A percentile compares a stretch with the other conserved stretches of the same genome.
Evolutionary conservation across 2,113 vertebrate species (phyloP).

Genomic region (Paramisgurnus dabryanus): DNA sequence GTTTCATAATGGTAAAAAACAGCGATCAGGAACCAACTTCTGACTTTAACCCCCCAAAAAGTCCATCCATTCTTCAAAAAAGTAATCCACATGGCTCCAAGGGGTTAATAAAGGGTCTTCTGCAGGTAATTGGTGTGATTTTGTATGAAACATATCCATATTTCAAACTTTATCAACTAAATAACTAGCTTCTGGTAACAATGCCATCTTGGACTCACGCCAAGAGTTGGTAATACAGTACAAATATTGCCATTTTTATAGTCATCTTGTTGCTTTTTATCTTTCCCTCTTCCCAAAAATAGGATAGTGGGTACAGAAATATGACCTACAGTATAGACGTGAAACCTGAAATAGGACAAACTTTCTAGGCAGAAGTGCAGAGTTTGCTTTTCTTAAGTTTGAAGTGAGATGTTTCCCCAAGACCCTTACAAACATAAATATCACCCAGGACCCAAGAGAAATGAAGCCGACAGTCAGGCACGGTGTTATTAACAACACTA

Average conservation of each 20-base stretch:
- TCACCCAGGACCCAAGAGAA: slow-evolving; percentile 37
- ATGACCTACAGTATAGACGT: slow-evolving; percentile 15
- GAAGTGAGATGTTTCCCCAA: slow-evolving; percentile 17
- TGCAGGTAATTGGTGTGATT: too few relatives aligned
- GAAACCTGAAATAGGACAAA: slow-evolving; percentile 28
- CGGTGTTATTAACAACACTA: slow-evolving; percentile 43
- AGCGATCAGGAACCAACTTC: too few relatives aligned
- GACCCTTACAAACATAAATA: slow-evolving; percentile 44
- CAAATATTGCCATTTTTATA: neutral
- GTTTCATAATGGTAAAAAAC: too few relatives aligned
- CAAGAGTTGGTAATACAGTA: neutral
- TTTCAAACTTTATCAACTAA: too few relatives aligned
- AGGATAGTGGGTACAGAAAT: slow-evolving; percentile 4
- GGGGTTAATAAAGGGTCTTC: too few relatives aligned
- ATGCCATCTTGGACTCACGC: too few relatives aligned
- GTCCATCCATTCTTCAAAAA: too few relatives aligned
- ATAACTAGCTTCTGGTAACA: too few relatives aligned
- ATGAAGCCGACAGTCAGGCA: slow-evolving; percentile 11
- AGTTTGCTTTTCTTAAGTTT: slow-evolving; percentile 37
- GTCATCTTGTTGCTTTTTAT: slow-evolving; percentile 1
- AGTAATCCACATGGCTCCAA: too few relatives aligned
- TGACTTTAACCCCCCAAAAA: too few relatives aligned
- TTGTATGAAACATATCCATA: too few relatives aligned
- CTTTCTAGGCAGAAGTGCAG: slow-evolving; percentile 16
- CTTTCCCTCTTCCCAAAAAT: slow-evolving; percentile 9